Base-by-base conservation (phyloP, 2,888 invertebrate genomes). In the Acleris laterana region DNA sequence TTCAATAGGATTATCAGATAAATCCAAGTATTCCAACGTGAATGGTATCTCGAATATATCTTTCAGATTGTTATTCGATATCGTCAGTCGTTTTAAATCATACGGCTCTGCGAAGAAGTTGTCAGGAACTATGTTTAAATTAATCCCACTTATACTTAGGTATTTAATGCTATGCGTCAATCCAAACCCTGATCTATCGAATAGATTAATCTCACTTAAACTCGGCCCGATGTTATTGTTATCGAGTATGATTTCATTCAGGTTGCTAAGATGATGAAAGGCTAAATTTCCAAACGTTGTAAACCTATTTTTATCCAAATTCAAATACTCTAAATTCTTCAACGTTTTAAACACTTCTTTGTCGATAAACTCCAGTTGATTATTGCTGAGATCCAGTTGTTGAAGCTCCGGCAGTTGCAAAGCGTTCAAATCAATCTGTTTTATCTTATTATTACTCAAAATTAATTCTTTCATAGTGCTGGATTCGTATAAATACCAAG, bases 1-100 rank as follows among this genome's bases (percentile, higher is more conserved):
- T 1, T 77, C 72, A 3, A 95, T 90, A 9, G 93, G 90, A 60
- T 95, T 95, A 52, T 94, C 94, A 0, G 95, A 95, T 16, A 95
- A 73, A 79, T 95, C 95, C 19, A 96, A 82, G 68, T 93, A 92
- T 74, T 94, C 89, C 6, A 95, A 73, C 0, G 93, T 93, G 28
- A 86, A 89, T 0, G 95, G 95, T 61, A 95, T 75, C 42, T 89
- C 84, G 25, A 95, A 95, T 9, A 95, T 80, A 5, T 84, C 83
- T 0, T 76, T 81, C 2, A 95, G 81, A 16, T 92, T 90, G 75
- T 96, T 96, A 62, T 93, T 90, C 0, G 93, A 85, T 59, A 95
- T 81, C 1, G 84, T 80, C 0, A 95, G 75, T 63, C 82, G 80
- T 64, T 87, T 82, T 59, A 95, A 76, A 71, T 93, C 88, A 73